phyloP scores from a whole-genome alignment of 2,888 invertebrate species.

The Myopa testacea region DNA sequence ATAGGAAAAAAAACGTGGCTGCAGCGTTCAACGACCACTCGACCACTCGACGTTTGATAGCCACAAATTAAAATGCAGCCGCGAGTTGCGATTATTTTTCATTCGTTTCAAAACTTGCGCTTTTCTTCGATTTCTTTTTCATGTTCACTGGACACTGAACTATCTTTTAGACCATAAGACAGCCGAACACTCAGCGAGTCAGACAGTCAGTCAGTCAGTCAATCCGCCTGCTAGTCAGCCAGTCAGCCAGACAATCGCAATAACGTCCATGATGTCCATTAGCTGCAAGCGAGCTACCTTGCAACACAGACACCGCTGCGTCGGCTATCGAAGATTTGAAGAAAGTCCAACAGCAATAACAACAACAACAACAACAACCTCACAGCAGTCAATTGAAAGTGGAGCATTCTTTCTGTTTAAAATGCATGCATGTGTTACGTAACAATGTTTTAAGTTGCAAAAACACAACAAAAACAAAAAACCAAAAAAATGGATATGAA shows the following conservation, averaged over 20 bases:
- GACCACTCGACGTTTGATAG: too few relatives aligned
- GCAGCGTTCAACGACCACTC: background rate
- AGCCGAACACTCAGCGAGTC: background rate
- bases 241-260: background rate
- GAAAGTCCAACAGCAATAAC: background rate
- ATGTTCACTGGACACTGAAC: slow-evolving; percentile 1
- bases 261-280: background rate
- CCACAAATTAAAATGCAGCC: too few relatives aligned
- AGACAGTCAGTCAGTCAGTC: background rate
- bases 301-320: background rate
- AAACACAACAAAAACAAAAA: background rate
- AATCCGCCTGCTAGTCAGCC: too few relatives aligned
- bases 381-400: background rate
- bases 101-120: background rate
- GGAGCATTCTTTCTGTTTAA: slow-evolving; percentile 7
- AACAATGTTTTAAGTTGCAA: background rate
- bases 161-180: background rate
- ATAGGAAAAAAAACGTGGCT: too few relatives aligned
- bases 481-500: background rate
- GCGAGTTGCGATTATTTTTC: too few relatives aligned
- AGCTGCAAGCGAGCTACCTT: background rate
- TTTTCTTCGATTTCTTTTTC: slow-evolving; percentile 7
- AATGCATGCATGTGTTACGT: background rate
- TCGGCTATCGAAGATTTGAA: background rate
- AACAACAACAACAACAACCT: background rate